These are phyloP conservation scores for Furcifer pardalis DNA, from an alignment of 2,797 vertebrate species.

Conservation along the genomic window DNA sequence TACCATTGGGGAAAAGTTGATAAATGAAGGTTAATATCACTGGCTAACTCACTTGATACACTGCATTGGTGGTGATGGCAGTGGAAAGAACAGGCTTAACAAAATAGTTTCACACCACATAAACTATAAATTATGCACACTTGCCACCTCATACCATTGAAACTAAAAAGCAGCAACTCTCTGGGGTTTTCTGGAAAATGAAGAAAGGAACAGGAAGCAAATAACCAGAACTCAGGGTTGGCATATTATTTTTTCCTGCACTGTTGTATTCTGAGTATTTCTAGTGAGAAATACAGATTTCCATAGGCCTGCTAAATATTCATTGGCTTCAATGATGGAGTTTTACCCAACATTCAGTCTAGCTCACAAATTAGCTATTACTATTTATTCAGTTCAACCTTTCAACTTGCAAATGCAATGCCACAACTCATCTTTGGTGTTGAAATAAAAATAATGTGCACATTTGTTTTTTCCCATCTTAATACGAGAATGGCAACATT, in stretches of 20 bases:
- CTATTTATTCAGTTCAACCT: neutral
- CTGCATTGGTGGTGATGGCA: conserved; percentile 18
- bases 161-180: conserved; percentile 9
- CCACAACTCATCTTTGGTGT: neutral
- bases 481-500: neutral
- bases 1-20: conserved; percentile 8
- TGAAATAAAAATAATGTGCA: neutral
- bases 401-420: neutral
- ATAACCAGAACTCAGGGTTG: neutral
- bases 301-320: conserved; percentile 13
- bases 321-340: neutral
- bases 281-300: neutral
- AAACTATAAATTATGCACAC: conserved; percentile 22
- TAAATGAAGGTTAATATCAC: conserved; percentile 41
- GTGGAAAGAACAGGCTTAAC: conserved; percentile 21
- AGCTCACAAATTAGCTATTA: neutral
- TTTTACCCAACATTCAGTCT: neutral
- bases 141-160: neutral
- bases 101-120: conserved; percentile 33
- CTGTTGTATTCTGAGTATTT: neutral
- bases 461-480: neutral
- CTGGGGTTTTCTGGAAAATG: conserved; percentile 18
- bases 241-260: neutral
- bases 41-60: conserved; percentile 28
- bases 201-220: neutral